These are phyloP conservation scores for Ptychodera flava DNA, from an alignment of 35 echinoderm and acorn worm genomes.

Conservation along the genomic window DNA sequence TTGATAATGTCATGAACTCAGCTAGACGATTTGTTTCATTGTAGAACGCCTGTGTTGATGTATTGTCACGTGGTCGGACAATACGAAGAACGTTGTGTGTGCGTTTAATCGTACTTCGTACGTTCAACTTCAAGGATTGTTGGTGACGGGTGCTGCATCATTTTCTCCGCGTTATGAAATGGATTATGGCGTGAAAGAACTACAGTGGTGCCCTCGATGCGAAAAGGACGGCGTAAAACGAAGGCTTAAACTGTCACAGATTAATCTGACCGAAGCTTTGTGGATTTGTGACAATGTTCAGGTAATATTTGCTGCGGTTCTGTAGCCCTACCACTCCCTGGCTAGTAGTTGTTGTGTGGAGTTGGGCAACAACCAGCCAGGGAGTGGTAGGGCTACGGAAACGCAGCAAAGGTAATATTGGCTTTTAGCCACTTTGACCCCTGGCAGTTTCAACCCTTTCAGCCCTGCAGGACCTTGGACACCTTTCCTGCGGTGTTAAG, in stretches of 20 bases:
- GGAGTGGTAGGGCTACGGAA: no score
- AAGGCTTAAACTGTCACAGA: not conserved
- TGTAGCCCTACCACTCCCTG: not conserved
- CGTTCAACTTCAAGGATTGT: not conserved
- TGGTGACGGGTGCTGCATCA: not conserved
- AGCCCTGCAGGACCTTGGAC: not conserved
- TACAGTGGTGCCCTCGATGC: not conserved
- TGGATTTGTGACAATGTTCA: not conserved
- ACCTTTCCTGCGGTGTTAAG: not conserved
- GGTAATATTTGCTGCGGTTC: not conserved
- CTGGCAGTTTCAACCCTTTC: no score
- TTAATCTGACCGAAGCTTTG: not conserved
- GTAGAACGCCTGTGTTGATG: not conserved
- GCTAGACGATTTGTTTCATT: not conserved
- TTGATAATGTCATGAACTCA: not conserved
- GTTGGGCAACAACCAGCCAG: not conserved
- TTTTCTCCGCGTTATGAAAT: no score
- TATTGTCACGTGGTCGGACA: not conserved
- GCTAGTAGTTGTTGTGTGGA: not conserved
- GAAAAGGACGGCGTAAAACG: not conserved
- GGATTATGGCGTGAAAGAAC: not conserved
- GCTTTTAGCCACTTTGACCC: no score
- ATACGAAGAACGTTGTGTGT: not conserved
- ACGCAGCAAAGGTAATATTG: no score
- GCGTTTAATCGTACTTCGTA: not conserved